These are phyloP conservation scores for Capricornis sumatraensis DNA, from an alignment of 2,113 vertebrate species.

Conservation along the genomic window DNA sequence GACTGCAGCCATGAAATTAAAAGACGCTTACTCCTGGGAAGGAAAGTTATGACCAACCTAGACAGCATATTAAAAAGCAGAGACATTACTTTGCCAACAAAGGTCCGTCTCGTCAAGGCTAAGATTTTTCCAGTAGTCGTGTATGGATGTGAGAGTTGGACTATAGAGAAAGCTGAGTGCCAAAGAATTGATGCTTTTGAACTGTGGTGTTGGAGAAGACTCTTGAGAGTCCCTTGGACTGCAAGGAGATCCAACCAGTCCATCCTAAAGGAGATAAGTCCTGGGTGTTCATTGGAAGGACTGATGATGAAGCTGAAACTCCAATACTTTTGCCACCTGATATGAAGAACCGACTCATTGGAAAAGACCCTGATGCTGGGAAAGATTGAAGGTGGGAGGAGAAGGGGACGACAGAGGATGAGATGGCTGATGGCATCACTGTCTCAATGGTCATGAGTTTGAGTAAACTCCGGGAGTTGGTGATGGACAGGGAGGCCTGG, in stretches of 20 bases:
- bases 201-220: neutral
- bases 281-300: neutral
- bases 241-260: neutral
- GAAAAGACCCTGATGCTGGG: neutral
- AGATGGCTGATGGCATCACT: neutral
- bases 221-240: neutral
- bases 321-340: neutral
- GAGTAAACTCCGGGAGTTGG: neutral
- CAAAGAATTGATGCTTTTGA: neutral
- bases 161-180: neutral
- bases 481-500: neutral
- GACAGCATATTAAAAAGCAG: neutral
- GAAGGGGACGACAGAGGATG: neutral
- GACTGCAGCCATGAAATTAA: neutral
- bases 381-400: neutral
- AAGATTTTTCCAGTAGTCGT: neutral
- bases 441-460: neutral
- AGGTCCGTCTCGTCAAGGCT: fast-evolving
- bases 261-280: neutral
- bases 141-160: neutral
- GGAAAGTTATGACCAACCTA: neutral
- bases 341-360: neutral
- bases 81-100: neutral
- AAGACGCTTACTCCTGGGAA: neutral
- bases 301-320: neutral